These are phyloP conservation scores for Trematomus bernacchii DNA, from an alignment of 2,797 vertebrate species.

Conservation along the genomic window DNA sequence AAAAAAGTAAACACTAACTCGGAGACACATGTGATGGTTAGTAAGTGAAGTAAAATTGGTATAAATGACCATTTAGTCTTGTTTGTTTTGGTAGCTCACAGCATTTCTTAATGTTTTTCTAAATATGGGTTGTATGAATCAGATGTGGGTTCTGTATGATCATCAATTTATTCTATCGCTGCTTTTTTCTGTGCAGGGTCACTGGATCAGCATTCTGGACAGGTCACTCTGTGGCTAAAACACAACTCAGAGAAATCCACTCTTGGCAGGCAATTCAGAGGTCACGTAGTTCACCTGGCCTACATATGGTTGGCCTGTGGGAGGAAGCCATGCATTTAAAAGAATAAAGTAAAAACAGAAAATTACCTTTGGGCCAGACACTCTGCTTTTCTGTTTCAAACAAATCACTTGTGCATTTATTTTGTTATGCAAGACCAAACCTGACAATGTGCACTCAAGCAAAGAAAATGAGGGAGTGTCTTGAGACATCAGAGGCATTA, in stretches of 20 bases:
- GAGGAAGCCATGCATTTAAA: conserved; percentile 60
- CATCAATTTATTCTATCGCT: not conserved
- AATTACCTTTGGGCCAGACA: conserved; percentile 60
- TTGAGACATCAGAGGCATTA: conserved; percentile 13
- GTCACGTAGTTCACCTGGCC: conserved; percentile 54
- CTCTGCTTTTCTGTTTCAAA: conserved; percentile 54
- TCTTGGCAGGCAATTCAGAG: conserved; percentile 50
- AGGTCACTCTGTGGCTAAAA: conserved; percentile 32
- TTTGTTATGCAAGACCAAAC: conserved; percentile 46
- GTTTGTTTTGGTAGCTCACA: not conserved
- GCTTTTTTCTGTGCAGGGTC: conserved; percentile 17
- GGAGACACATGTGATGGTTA: not conserved
- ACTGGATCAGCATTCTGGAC: conserved; percentile 7
- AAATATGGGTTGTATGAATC: not conserved
- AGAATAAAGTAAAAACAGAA: conserved; percentile 63
- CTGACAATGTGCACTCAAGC: conserved; percentile 31
- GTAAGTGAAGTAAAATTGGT: not conserved
- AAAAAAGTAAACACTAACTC: not conserved
- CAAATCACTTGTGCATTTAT: conserved; percentile 53
- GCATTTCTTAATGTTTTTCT: conserved; percentile 1
- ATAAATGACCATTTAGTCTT: not conserved
- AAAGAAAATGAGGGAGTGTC: conserved; percentile 16
- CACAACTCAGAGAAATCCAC: conserved; percentile 47
- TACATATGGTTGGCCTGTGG: conserved; percentile 53
- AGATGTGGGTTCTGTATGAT: not conserved